Percentiles rank a stretch among this genome's conserved stretches.
phyloP scores from a whole-genome alignment of 1,140 invertebrate species.

The Panagrolaimus sp. region DNA sequence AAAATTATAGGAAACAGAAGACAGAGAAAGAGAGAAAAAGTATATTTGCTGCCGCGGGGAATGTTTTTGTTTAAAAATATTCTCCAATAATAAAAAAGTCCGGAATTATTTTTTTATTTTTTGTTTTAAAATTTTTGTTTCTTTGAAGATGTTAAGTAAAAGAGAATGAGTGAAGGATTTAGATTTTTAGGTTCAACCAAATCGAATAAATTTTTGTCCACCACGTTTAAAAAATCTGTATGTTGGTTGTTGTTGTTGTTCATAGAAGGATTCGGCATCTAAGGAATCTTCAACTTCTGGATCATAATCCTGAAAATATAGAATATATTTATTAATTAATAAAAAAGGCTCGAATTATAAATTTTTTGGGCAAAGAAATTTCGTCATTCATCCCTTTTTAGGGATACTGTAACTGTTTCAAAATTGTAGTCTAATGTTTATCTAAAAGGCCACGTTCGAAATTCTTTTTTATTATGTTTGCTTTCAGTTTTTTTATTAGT shows the following conservation, averaged over 20 bases:
- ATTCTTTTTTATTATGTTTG: too few species aligned
- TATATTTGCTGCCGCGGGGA: slow-evolving; percentile 9
- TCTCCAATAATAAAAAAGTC: slow-evolving; percentile 18
- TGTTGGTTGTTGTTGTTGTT: neutral
- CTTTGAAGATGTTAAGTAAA: neutral
- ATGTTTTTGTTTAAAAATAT: slow-evolving; percentile 15
- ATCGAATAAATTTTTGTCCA: slow-evolving; percentile 38
- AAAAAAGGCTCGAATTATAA: too few species aligned
- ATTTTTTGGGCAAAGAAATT: too few species aligned
- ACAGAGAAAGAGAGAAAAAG: neutral
- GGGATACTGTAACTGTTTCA: too few species aligned
- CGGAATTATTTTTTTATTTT: neutral
- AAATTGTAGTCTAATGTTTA: too few species aligned
- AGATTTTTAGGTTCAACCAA: slow-evolving; percentile 27
- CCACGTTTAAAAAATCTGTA: neutral
- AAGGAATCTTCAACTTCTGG: too few species aligned
- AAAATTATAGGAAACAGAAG: neutral
- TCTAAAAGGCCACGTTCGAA: too few species aligned
- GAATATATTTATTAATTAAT: too few species aligned
- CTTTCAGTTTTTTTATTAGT: too few species aligned
- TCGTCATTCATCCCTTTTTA: too few species aligned
- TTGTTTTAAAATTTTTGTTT: too few species aligned
- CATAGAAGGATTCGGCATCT: neutral
- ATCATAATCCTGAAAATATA: too few species aligned
- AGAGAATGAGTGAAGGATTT: neutral